Base-by-base conservation (phyloP, 30 jellyfish, hydroid and myxozoan species). In the Hydractinia echinata region DNA sequence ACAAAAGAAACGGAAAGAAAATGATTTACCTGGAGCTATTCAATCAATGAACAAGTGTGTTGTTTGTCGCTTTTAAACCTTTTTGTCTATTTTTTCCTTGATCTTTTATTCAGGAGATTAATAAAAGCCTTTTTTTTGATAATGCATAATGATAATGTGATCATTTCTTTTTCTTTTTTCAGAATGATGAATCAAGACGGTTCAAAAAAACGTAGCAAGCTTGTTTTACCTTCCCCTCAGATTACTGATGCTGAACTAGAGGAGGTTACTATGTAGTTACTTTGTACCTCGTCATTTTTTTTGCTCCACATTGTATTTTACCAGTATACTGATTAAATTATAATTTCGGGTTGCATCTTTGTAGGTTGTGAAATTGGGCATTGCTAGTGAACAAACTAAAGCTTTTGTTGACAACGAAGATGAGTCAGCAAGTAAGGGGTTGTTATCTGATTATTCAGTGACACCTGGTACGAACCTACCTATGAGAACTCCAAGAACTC, bases 391-490 rank as follows among this genome's bases (percentile, higher is more conserved):
- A 62, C 84, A 83, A 58, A 96, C 97, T 50, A 91, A 91, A 79
- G 96, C 96, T 9, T 81, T 83, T 67, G 97, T 91, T 50, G 96
- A 86, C 49, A 85, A 86, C 21, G 97, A 91, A 15, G 95, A 77
- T 10, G 97, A 91, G 55, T 85, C 86, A 51, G 95, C 95, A 5
- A 72, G 95, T 50, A 91, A 86, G 70, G 95, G 96, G 13, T 54
- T 91, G 21, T 88, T 91, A 10, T 80, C 97, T 20, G 97, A 91
- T 82, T 91, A 91, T 58, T 91, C 97, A 5, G 76, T 91, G 70
- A 91, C 97, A 48, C 97, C 97, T 58, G 97, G 97, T 16, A 81
- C 97, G 2, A 86, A 86, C 66, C 69, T 86, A 64, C 96, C 97
- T 8, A 87, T 76, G 79, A 84, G 97, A 51, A 91, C 97, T 60